Conservation (phyloP, 1,140 invertebrate genomes). For the Dendrolimus punctatus region DNA sequence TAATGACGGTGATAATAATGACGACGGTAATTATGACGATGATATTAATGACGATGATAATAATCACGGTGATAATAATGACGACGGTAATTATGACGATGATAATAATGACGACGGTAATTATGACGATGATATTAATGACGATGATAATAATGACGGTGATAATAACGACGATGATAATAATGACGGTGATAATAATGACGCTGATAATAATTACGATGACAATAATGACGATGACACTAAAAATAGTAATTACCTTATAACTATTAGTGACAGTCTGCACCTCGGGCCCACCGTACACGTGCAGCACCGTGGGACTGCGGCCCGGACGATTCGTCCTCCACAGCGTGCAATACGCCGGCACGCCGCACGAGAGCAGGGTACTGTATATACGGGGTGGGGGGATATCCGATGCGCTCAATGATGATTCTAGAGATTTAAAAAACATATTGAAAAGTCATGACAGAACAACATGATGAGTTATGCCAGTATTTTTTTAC, state of each 20-base stretch:
- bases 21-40: too few relatives aligned
- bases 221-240: too few relatives aligned
- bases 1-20: too few relatives aligned
- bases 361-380: slow-evolving; percentile 61
- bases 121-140: too few relatives aligned
- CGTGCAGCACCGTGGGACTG: slow-evolving; percentile 96
- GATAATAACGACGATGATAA: too few relatives aligned
- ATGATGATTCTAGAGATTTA: slow-evolving; percentile 25
- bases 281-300: slow-evolving; percentile 98
- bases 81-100: too few relatives aligned
- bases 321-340: slow-evolving; percentile 85
- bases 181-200: too few relatives aligned
- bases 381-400: slow-evolving; percentile 43
- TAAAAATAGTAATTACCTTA: slow-evolving; percentile 75
- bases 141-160: too few relatives aligned
- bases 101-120: too few relatives aligned
- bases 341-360: slow-evolving; percentile 94
- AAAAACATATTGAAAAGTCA: neutral
- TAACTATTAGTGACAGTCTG: slow-evolving; percentile 97
- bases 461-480: neutral
- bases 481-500: neutral
- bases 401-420: slow-evolving; percentile 24
- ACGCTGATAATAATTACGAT: too few relatives aligned
- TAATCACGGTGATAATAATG: too few relatives aligned
- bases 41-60: too few relatives aligned